Evolutionary conservation across 1,140 invertebrate species (phyloP), one percentile per base, ranked within the genome.

Genomic region (Zophobas atratus): DNA sequence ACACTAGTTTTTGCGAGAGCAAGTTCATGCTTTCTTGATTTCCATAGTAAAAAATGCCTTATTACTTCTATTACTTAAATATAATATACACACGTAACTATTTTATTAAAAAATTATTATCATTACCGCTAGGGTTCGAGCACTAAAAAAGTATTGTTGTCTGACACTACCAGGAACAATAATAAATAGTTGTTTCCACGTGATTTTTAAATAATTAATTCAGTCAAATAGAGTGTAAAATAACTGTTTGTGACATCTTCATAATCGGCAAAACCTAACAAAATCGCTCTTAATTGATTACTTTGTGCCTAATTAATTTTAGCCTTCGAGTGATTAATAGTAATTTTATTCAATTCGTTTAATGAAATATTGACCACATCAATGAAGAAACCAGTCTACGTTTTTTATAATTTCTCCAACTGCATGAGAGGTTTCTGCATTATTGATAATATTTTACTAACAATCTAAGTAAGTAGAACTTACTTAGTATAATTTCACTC

Each of bases 171-270:
- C 60, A 43, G 43, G 20, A 67, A 43, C 39, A n/a, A 43, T 67
- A 67, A 67, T 67, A 20, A 20, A 20, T 67, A 39, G 60, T 6
- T 46, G 60, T 48, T 67, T 67, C 60, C 2, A 63, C 20, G 39
- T n/a, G 39, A 41, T 67, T 67, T 67, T 67, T 8, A 32, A 2
- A 43, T 67, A 67, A 67, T 67, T 67, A 67, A 67, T 43, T 43
- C 8, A 46, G 60, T 41, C 60, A 67, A 67, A 67, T 67, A 67
- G 60, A 67, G 60, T 67, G 39, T 67, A 67, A 67, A 67, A 67
- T 67, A 67, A 67, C 60, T 41, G 60, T 67, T 32, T 43, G 43
- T 41, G 38, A 36, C 20, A 33, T 67, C 39, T 67, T 67, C 20
- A 67, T 39, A 36, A 36, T 32, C 36, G 60, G 43, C 60, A 41